phyloP scores from a whole-genome alignment of 1,140 invertebrate genomes.

The Sinonovacula constricta region DNA sequence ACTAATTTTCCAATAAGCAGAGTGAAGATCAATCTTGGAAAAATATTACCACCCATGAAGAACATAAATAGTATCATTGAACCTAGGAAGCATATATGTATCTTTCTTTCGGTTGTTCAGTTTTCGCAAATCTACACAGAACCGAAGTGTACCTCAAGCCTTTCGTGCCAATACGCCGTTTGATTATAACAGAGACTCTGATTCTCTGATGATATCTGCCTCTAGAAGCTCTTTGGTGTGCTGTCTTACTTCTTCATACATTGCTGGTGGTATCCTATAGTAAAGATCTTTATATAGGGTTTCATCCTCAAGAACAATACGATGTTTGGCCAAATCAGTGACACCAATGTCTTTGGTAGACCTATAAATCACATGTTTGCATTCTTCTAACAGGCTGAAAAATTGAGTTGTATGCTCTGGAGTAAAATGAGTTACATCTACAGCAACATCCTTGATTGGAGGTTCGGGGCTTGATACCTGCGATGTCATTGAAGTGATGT shows the following conservation, averaged over 20 bases:
- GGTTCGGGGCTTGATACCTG: no score
- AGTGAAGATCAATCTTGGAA: slow-evolving; percentile 9
- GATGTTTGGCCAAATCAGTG: no score
- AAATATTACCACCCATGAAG: not conserved
- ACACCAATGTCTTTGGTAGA: no score
- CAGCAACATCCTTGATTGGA: no score
- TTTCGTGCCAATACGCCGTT: slow-evolving; percentile 21
- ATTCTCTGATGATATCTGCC: not conserved
- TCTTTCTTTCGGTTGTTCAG: not conserved
- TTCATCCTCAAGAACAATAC: not conserved
- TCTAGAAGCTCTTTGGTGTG: slow-evolving; percentile 12
- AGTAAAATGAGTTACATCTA: no score
- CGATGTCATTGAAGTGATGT: no score
- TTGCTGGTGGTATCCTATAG: no score
- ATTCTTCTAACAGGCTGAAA: no score
- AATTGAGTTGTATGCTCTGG: no score
- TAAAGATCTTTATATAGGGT: not conserved
- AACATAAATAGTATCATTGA: not conserved
- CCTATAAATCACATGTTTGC: no score
- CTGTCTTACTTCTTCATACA: no score
- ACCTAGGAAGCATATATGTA: not conserved
- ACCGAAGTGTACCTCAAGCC: not conserved
- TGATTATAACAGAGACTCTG: not conserved
- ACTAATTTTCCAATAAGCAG: slow-evolving; percentile 7
- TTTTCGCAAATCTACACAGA: slow-evolving; percentile 5